A percentile compares a stretch with the other conserved stretches of the same genome.
Evolutionary conservation across 2,797 vertebrate species (phyloP).

Genomic region (Sebastes goodei): DNA sequence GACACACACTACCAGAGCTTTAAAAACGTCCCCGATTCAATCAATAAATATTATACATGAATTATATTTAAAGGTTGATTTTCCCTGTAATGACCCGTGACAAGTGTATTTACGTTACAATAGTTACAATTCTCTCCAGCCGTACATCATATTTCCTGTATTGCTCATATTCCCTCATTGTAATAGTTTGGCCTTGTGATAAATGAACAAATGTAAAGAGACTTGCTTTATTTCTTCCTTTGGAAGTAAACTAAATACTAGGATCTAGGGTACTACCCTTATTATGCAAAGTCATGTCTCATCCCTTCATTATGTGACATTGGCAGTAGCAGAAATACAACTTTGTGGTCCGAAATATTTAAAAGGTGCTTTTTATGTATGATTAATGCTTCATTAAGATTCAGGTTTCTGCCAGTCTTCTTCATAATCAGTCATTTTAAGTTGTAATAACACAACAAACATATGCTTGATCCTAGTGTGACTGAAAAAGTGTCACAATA

Average conservation of each 20-base stretch:
- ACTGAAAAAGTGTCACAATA: background rate
- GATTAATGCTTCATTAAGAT: background rate
- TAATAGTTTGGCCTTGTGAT: background rate
- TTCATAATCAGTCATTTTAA: background rate
- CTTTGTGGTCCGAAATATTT: background rate
- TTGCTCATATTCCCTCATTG: background rate
- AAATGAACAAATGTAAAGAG: background rate
- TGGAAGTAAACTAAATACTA: background rate
- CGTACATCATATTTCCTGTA: background rate
- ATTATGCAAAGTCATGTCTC: background rate
- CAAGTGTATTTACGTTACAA: background rate
- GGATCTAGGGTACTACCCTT: too few species aligned
- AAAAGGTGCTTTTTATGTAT: background rate
- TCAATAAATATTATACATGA: too few species aligned
- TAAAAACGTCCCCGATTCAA: accelerated
- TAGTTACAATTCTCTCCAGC: background rate
- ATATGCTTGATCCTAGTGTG: background rate
- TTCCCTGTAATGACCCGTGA: too few species aligned
- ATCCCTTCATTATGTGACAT: background rate
- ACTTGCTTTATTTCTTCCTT: background rate
- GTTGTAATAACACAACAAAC: background rate
- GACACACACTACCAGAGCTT: background rate
- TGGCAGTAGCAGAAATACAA: background rate
- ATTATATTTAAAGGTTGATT: too few species aligned
- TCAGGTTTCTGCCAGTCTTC: background rate